Evolutionary conservation across 2,888 invertebrate species (phyloP).

Genomic region (Ochlodes sylvanus): DNA sequence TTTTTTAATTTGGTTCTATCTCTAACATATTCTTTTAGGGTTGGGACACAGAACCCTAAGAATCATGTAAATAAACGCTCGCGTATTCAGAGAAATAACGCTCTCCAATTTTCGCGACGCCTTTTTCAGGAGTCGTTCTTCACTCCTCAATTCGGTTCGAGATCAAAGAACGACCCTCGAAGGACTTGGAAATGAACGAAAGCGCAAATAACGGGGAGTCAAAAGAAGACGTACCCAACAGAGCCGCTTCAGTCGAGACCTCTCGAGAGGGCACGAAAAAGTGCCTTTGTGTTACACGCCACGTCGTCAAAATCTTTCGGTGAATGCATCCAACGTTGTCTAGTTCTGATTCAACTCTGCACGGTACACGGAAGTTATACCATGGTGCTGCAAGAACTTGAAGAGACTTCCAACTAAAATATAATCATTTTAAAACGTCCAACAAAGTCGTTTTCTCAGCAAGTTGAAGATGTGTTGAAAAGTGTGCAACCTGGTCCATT

Average conservation of each 20-base stretch:
- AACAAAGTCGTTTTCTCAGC: neutral
- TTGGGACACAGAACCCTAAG: neutral
- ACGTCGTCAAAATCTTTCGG: constrained; percentile 37
- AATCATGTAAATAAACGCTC: constrained; percentile 26
- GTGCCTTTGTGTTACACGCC: constrained; percentile 33
- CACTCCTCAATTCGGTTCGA: constrained; percentile 27
- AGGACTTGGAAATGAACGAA: constrained; percentile 29
- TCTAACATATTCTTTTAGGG: neutral
- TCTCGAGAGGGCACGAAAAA: constrained; percentile 29
- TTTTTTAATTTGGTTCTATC: neutral
- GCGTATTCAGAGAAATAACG: constrained; percentile 16
- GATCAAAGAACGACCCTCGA: constrained; percentile 40
- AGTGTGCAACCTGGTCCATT: no score
- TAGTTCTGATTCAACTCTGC: constrained; percentile 6
- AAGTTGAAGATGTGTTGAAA: neutral
- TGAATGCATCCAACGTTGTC: constrained; percentile 27
- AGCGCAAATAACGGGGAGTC: constrained; percentile 47
- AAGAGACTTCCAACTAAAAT: neutral
- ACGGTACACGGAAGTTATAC: neutral
- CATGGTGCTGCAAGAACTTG: neutral
- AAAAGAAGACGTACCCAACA: constrained; percentile 46
- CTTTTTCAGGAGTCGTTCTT: constrained; percentile 29
- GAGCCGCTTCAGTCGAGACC: constrained; percentile 31
- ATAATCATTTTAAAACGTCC: neutral
- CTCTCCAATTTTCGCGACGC: constrained; percentile 28